phyloP scores from a whole-genome alignment of 2,113 vertebrate species.

The Glaucidium brasilianum region DNA sequence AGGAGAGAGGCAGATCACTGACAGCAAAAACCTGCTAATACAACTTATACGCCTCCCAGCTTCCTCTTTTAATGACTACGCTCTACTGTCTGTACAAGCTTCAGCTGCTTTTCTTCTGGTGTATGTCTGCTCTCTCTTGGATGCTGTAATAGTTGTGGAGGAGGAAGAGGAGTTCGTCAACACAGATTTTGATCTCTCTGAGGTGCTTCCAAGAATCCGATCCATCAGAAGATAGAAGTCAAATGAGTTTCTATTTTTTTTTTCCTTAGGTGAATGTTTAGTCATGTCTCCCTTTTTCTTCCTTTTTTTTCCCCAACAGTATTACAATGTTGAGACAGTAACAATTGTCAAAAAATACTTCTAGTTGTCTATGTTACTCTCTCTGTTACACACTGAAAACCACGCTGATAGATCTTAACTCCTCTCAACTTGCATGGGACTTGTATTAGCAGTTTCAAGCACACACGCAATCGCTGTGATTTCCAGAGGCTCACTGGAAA shows the following conservation, averaged over 20 bases:
- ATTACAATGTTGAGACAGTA: not conserved
- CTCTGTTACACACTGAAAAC: not conserved
- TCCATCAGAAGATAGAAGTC: not conserved
- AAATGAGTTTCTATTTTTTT: not conserved
- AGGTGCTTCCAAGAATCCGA: slow-evolving; percentile 59
- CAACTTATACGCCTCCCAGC: not conserved
- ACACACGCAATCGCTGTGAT: not conserved
- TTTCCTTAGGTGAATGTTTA: not conserved
- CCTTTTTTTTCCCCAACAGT: not conserved
- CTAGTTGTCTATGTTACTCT: not conserved
- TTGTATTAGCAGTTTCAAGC: not conserved
- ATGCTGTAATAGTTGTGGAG: slow-evolving; percentile 8
- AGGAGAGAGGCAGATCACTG: not conserved
- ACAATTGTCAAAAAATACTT: not conserved
- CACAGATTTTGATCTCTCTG: slow-evolving; percentile 53
- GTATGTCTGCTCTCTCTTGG: not conserved
- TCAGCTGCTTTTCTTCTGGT: not conserved
- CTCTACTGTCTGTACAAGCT: not conserved
- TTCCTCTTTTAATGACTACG: not conserved
- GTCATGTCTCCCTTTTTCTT: not conserved
- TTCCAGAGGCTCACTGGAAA: not conserved
- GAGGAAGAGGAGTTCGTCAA: slow-evolving; percentile 41
- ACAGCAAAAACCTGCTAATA: not conserved
- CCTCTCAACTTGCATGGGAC: not conserved
- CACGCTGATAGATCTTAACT: not conserved